A percentile compares a stretch with the other conserved stretches of the same genome.
Conservation (phyloP, 2,888 invertebrate species). For the Dasysyrphus albostriatus region DNA sequence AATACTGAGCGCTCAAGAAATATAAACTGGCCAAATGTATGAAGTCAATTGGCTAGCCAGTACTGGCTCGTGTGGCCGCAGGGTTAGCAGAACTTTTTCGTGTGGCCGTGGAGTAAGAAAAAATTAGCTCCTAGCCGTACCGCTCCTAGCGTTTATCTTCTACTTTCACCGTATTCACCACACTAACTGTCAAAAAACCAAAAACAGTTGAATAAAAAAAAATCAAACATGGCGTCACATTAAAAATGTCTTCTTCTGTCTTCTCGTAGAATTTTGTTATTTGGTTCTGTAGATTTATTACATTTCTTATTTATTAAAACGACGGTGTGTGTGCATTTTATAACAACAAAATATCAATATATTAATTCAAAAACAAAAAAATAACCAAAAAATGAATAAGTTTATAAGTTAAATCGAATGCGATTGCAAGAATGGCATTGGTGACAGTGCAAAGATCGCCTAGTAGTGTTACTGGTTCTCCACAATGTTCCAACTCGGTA, state of each 20-base stretch:
- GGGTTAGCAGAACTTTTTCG: background rate
- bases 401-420: slow-evolving; percentile 69
- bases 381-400: slow-evolving; percentile 59
- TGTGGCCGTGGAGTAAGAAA: background rate
- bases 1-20: too few relatives aligned
- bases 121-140: slow-evolving; percentile 44
- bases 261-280: slow-evolving; percentile 73
- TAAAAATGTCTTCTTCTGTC: slow-evolving; percentile 77
- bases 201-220: slow-evolving; percentile 54
- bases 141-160: too few relatives aligned
- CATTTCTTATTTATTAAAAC: slow-evolving; percentile 69
- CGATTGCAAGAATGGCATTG: slow-evolving; percentile 86
- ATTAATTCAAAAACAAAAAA: slow-evolving; percentile 59
- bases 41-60: too few relatives aligned
- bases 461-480: slow-evolving; percentile 89
- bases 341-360: slow-evolving; percentile 39
- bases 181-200: slow-evolving; percentile 60
- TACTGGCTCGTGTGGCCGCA: too few relatives aligned
- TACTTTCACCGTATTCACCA: slow-evolving; percentile 18
- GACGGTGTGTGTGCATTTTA: slow-evolving; percentile 65
- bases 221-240: slow-evolving; percentile 82
- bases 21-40: too few relatives aligned
- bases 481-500: slow-evolving; percentile 83
- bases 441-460: slow-evolving; percentile 90
- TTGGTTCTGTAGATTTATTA: slow-evolving; percentile 68